Evolutionary conservation across 2,888 invertebrate genomes (phyloP).

Genomic region (Camptogramma bilineatum): DNA sequence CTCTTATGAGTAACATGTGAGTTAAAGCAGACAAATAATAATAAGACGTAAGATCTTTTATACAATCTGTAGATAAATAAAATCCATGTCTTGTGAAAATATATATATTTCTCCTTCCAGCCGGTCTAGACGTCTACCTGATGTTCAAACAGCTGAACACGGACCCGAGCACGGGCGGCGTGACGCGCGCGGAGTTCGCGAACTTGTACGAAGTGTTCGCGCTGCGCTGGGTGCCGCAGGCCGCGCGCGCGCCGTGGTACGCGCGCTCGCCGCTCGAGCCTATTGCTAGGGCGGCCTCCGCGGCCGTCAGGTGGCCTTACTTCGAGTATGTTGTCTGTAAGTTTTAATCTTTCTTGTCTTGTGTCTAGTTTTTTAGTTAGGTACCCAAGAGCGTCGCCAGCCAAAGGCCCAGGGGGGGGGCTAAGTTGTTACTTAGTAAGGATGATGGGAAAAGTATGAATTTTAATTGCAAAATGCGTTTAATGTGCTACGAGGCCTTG

Average conservation of each 20-base stretch:
- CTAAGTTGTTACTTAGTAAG: too few relatives aligned
- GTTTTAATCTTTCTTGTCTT: not conserved
- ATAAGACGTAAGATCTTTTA: too few relatives aligned
- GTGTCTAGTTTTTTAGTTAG: not conserved
- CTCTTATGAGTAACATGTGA: too few relatives aligned
- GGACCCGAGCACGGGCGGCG: slow-evolving; percentile 78
- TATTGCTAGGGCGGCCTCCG: slow-evolving; percentile 86
- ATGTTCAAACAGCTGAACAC: slow-evolving; percentile 92
- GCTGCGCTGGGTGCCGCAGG: slow-evolving; percentile 90
- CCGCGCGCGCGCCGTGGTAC: slow-evolving; percentile 90
- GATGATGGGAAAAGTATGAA: too few relatives aligned
- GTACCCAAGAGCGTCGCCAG: not conserved
- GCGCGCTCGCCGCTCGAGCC: slow-evolving; percentile 83
- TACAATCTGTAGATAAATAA: too few relatives aligned
- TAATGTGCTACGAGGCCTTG: too few relatives aligned
- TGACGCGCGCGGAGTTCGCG: slow-evolving; percentile 90
- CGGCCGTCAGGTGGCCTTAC: slow-evolving; percentile 88
- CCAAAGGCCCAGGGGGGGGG: too few relatives aligned
- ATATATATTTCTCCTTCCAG: slow-evolving; percentile 71
- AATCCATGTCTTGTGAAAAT: too few relatives aligned
- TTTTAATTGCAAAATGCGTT: too few relatives aligned
- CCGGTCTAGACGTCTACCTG: slow-evolving; percentile 89
- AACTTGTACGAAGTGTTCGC: slow-evolving; percentile 87
- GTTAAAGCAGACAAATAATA: too few relatives aligned
- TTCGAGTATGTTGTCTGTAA: slow-evolving; percentile 90